Evolutionary conservation across 2,797 vertebrate genomes (phyloP), one percentile per base, ranked within the genome.

Genomic region (Sebastes iracundus): DNA sequence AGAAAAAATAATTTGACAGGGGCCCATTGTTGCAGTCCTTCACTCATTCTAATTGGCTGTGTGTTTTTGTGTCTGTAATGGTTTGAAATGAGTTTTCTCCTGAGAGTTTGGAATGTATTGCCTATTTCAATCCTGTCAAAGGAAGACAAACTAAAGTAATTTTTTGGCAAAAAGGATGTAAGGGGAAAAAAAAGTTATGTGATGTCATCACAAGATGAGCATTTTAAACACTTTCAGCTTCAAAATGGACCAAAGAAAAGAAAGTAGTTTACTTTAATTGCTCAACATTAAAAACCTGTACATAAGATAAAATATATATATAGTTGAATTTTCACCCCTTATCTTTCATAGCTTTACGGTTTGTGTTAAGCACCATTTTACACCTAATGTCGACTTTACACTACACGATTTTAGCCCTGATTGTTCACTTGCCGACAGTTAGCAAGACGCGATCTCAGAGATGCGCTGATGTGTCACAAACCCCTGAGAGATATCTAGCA

Each of bases 1-100:
- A 84, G 76, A 87, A 90, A 58, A 90, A 87, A 86, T 85, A 63
- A 92, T 92, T 92, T 87, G 90, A 85, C 86, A 72, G 75, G 61
- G 75, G 32, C 33, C 71, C 56, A 49, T 86, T 82, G 81, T 87
- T 80, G 67, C 83, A 33, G 79, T 79, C 64, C 81, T 88, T 88
- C 73, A 82, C 70, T 91, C 81, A 80, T 81, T 85, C 67, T 94
- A 91, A 91, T 90, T 90, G 85, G 75, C 72, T 87, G 56, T 68
- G 72, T 81, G 64, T 88, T 80, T 77, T 62, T 87, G 59, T 85
- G 55, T 64, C 56, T 88, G 72, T 86, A 90, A 86, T 93, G 85
- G 83, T 68, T 91, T 84, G 46, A 91, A 94, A 90, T 93, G 7
- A 86, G 78, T 85, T 90, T 91, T 64, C 86, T 85, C 61, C 27